Conservation (phyloP, 1,140 invertebrate genomes). For the Lucilia sericata region DNA sequence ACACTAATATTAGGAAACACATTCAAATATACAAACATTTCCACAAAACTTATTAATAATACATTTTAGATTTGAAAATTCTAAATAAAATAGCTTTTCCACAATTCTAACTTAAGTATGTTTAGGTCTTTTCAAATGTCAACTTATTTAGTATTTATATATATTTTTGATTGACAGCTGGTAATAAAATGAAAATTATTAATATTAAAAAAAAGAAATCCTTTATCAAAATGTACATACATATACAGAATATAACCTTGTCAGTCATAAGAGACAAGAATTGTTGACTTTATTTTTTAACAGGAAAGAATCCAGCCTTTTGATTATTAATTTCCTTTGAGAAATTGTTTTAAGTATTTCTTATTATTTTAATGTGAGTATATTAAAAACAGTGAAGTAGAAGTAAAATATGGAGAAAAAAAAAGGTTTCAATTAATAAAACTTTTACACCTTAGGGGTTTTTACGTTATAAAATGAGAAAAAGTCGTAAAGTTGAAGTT, state of each 20-base stretch:
- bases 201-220: too few relatives aligned
- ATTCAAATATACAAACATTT: too few relatives aligned
- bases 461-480: too few relatives aligned
- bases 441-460: not conserved
- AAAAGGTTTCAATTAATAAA: constrained; percentile 4
- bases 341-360: not conserved
- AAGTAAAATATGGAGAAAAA: not conserved
- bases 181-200: not conserved
- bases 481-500: too few relatives aligned
- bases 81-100: too few relatives aligned
- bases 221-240: too few relatives aligned
- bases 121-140: not conserved
- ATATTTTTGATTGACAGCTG: not conserved
- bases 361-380: too few relatives aligned
- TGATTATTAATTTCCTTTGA: constrained; percentile 6
- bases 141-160: constrained; percentile 8
- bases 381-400: not conserved
- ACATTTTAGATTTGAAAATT: not conserved
- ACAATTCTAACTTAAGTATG: too few relatives aligned
- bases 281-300: too few relatives aligned
- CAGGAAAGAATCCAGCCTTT: not conserved
- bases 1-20: not conserved
- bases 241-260: too few relatives aligned
- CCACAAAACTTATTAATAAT: not conserved
- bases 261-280: too few relatives aligned